phyloP scores from a whole-genome alignment of 2,113 vertebrate genomes.

The Corapipo altera region DNA sequence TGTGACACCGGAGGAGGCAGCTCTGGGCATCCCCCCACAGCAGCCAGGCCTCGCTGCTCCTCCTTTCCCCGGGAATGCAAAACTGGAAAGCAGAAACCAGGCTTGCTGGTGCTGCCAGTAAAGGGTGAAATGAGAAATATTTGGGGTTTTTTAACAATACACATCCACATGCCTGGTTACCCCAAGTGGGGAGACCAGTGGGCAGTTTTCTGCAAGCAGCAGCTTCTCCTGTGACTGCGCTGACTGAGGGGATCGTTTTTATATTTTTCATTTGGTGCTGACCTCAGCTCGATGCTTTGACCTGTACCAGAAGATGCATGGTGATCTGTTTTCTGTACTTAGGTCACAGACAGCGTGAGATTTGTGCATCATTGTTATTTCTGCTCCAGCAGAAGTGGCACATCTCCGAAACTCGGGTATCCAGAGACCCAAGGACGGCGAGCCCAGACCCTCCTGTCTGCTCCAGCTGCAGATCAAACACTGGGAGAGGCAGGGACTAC shows the following conservation, averaged over 20 bases:
- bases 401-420: neutral
- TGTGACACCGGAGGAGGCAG: fast-evolving
- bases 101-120: neutral
- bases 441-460: fast-evolving
- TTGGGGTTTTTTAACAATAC: neutral
- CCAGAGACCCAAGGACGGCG: fast-evolving
- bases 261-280: neutral
- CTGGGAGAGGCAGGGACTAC: neutral
- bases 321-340: neutral
- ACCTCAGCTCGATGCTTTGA: neutral
- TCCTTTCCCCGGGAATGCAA: neutral
- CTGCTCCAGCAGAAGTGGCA: neutral
- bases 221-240: neutral
- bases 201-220: neutral
- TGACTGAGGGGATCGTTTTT: neutral
- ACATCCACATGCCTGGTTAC: neutral
- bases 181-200: neutral
- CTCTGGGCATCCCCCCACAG: neutral
- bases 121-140: neutral
- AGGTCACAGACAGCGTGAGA: fast-evolving
- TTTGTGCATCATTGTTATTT: neutral
- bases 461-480: neutral
- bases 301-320: fast-evolving
- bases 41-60: neutral
- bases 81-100: neutral